These are phyloP conservation scores for Stenichneumon culpator DNA, from an alignment of 2,888 invertebrate species.

Conservation along the genomic window DNA sequence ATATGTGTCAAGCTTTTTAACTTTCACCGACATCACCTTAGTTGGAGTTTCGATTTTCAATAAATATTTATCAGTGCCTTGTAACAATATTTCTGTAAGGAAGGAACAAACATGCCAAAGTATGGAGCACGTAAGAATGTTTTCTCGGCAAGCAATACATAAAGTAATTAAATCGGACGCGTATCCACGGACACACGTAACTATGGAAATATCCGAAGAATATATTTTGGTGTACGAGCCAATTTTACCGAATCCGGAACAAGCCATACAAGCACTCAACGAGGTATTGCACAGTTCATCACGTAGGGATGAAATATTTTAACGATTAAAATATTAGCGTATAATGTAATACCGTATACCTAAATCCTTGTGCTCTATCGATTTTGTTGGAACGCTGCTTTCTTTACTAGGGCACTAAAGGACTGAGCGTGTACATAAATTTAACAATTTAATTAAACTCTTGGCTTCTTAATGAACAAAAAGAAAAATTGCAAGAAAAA, in stretches of 20 bases:
- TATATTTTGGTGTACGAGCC: not conserved
- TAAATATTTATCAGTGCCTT: not conserved
- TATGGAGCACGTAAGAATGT: not conserved
- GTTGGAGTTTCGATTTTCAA: not conserved
- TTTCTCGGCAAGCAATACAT: not conserved
- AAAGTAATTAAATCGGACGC: conserved; percentile 8
- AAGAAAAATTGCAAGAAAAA: not conserved
- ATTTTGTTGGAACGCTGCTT: not conserved
- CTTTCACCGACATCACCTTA: not conserved
- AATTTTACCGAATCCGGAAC: no score
- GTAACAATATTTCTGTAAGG: not conserved
- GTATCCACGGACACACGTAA: not conserved
- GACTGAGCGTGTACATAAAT: no score
- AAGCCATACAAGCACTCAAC: no score
- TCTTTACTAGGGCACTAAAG: not conserved
- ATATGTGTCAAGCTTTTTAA: not conserved
- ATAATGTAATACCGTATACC: no score
- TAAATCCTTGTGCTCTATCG: not conserved
- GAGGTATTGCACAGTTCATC: no score
- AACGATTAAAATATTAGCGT: no score
- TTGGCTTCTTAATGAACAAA: not conserved
- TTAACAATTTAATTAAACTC: no score
- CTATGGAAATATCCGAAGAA: not conserved
- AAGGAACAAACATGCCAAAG: not conserved
- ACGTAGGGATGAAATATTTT: no score